Base-by-base conservation (phyloP, 1,140 invertebrate genomes). In the Papilio polytes region DNA sequence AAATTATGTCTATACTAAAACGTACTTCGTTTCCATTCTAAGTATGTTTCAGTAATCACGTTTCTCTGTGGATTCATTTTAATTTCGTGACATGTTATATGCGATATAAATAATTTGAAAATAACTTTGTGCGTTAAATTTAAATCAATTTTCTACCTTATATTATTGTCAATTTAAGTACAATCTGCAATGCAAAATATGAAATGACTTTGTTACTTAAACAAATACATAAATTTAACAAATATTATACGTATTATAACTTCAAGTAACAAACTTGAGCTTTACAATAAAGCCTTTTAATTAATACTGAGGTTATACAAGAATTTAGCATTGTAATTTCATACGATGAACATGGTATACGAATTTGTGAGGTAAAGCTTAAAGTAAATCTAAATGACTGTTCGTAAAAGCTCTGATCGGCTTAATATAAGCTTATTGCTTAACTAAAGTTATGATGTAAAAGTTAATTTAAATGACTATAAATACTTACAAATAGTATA, bases 291-390 rank as follows among this genome's bases (percentile, higher is more conserved):
- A 70, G 26, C 63, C 26, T 70, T 66, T 66, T 66, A 70, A 70
- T 70, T 31, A 70, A 70, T 70, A 70, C 63, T 31, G 6, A 31
- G 26, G 26, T 70, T 70, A n/a, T 31, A 8, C 63, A 70, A 70
- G 63, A 70, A 70, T 70, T 70, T 70, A 70, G 31, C 26, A 36
- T 36, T 70, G 63, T 36, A 36, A 70, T 70, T 31, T 70, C 63
- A 70, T 36, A 31, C 22, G 63, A 36, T 70, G 26, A 70, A 70
- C 20, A 70, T 70, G 3, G 63, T 22, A 15, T 70, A 70, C 31
- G 31, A 31, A 70, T 70, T 31, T 31, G 26, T 31, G 6, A 31
- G 26, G 26, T 70, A 31, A 70, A 70, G 63, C 63, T 70, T 36
- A 31, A 13, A 70, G 63, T 70, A 36, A 31, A 70, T 31, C 63